Percentiles rank a stretch among this genome's conserved stretches.
Evolutionary conservation across 2,797 vertebrate genomes (phyloP).

Genomic region (Spinus pinus): DNA sequence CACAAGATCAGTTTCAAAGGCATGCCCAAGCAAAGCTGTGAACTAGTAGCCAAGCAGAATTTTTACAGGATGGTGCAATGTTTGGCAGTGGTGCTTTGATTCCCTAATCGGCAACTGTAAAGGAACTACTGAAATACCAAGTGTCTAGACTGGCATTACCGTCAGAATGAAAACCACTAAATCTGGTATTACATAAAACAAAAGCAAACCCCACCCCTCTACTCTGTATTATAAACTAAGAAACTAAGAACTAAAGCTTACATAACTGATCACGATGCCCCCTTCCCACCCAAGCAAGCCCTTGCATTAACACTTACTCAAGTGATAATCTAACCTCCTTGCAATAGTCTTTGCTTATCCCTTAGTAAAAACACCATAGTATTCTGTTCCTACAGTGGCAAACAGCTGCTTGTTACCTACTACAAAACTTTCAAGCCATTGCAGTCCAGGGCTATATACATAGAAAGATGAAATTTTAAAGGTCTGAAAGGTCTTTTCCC

Average conservation of each 20-base stretch:
- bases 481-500: neutral
- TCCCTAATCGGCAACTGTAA: neutral
- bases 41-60: neutral
- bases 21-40: neutral
- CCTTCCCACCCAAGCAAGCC: neutral
- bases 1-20: neutral
- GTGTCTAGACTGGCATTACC: rapidly evolving
- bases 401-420: neutral
- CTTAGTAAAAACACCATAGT: neutral
- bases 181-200: neutral
- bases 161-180: neutral
- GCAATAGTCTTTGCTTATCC: neutral
- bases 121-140: neutral
- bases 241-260: neutral
- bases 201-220: neutral
- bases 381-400: neutral
- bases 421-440: neutral
- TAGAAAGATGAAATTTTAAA: neutral
- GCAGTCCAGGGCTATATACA: neutral
- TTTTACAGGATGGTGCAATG: neutral
- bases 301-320: neutral
- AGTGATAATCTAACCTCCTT: neutral
- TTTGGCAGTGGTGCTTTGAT: neutral
- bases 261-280: neutral
- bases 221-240: neutral